Percentiles rank a stretch among this genome's conserved stretches.
These are phyloP conservation scores for Alcis repandata DNA, from an alignment of 2,888 invertebrate genomes.

Conservation along the genomic window DNA sequence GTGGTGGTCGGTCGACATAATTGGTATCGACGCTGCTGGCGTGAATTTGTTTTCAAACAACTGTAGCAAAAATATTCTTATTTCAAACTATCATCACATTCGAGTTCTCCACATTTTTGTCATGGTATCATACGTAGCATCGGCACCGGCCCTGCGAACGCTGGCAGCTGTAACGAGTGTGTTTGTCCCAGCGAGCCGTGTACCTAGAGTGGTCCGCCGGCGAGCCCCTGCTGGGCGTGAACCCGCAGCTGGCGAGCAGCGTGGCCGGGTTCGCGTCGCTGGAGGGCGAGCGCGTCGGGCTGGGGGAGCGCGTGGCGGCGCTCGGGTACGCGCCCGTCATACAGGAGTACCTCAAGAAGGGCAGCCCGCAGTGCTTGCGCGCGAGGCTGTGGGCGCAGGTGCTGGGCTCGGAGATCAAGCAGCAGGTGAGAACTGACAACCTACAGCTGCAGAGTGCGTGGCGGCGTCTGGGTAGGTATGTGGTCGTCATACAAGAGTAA, in stretches of 20 bases:
- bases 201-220: slow-evolving; percentile 92
- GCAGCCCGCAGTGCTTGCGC: slow-evolving; percentile 92
- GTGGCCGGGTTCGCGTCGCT: slow-evolving; percentile 86
- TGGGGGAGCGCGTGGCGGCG: slow-evolving; percentile 92
- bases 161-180: too few species aligned
- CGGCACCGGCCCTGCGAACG: too few species aligned
- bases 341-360: slow-evolving; percentile 95
- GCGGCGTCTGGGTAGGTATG: slow-evolving; percentile 92
- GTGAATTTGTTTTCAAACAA: too few species aligned
- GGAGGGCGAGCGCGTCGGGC: slow-evolving; percentile 89
- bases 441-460: slow-evolving; percentile 86
- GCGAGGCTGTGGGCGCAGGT: slow-evolving; percentile 95
- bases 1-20: too few species aligned
- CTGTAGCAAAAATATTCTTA: too few species aligned
- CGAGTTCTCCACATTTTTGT: too few species aligned
- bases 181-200: slow-evolving; percentile 86
- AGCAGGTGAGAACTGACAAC: slow-evolving; percentile 80
- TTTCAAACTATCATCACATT: too few species aligned
- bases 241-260: slow-evolving; percentile 86
- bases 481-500: slow-evolving; percentile 96
- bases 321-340: slow-evolving; percentile 94
- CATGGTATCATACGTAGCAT: too few species aligned
- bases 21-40: too few species aligned
- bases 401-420: slow-evolving; percentile 91
- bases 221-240: slow-evolving; percentile 92